phyloP scores from a whole-genome alignment of 2,888 invertebrate genomes.

The Chalcis sispes region DNA sequence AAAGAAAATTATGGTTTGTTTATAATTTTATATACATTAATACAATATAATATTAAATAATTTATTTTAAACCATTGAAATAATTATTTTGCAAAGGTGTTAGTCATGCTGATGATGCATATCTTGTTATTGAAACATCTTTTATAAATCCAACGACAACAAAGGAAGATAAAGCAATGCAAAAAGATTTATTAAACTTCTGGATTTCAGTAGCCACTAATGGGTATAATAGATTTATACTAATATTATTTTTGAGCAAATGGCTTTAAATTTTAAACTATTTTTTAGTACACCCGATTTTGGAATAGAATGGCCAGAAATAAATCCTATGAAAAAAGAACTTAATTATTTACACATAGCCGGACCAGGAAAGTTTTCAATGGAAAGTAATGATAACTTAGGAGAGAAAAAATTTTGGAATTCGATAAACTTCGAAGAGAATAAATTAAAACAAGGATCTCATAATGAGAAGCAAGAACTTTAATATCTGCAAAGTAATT shows the following conservation, averaged over 20 bases:
- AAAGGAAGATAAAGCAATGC: slow-evolving; percentile 78
- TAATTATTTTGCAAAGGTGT: slow-evolving; percentile 77
- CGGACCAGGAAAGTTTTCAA: slow-evolving; percentile 75
- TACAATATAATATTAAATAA: slow-evolving; percentile 11
- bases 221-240: slow-evolving; percentile 77
- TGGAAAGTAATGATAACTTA: slow-evolving; percentile 77
- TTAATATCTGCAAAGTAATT: slow-evolving; percentile 62
- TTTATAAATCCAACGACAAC: slow-evolving; percentile 72
- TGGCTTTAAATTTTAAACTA: background rate
- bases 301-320: slow-evolving; percentile 76
- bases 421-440: slow-evolving; percentile 80
- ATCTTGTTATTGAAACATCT: slow-evolving; percentile 77
- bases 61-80: no score
- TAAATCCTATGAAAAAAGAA: slow-evolving; percentile 76
- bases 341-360: slow-evolving; percentile 78
- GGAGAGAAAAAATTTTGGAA: slow-evolving; percentile 81
- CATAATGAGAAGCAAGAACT: slow-evolving; percentile 64
- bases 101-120: slow-evolving; percentile 81
- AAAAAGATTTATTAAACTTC: slow-evolving; percentile 78
- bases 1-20: slow-evolving; percentile 79
- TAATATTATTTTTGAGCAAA: slow-evolving; percentile 15
- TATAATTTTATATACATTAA: background rate
- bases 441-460: slow-evolving; percentile 64
- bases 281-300: slow-evolving; percentile 75
- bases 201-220: slow-evolving; percentile 79